These are phyloP conservation scores for Galaxea fascicularis DNA, from an alignment of 92 coral and sea anemone genomes.

Conservation along the genomic window DNA sequence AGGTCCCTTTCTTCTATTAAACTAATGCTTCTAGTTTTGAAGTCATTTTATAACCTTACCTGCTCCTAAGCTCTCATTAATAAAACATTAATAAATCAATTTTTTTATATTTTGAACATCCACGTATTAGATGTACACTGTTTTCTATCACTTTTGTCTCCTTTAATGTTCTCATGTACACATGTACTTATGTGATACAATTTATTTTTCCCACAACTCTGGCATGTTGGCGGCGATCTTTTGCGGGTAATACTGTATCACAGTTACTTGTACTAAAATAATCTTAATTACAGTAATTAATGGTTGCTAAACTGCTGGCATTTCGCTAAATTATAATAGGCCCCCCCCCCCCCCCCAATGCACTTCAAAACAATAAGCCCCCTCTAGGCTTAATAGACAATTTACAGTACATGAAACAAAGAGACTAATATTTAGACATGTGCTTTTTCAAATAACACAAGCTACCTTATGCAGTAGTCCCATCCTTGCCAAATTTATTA, in stretches of 20 bases:
- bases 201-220: slow-evolving; percentile 56
- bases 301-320: slow-evolving; percentile 39
- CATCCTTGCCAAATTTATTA: slow-evolving; percentile 39
- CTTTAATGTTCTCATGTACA: slow-evolving; percentile 59
- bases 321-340: slow-evolving; percentile 43
- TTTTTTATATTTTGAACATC: slow-evolving; percentile 42
- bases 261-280: slow-evolving; percentile 51
- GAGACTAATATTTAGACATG: slow-evolving; percentile 35
- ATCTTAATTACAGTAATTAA: slow-evolving; percentile 54
- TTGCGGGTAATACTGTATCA: slow-evolving; percentile 40
- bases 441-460: slow-evolving; percentile 38
- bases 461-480: slow-evolving; percentile 44
- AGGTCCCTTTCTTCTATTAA: slow-evolving; percentile 50
- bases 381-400: slow-evolving; percentile 20
- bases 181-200: slow-evolving; percentile 55
- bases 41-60: slow-evolving; percentile 51
- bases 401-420: slow-evolving; percentile 29
- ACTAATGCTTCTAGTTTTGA: slow-evolving; percentile 48
- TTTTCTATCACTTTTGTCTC: slow-evolving; percentile 45
- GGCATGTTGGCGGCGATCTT: slow-evolving; percentile 55
- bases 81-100: slow-evolving; percentile 26
- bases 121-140: slow-evolving; percentile 43
- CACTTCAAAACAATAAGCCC: slow-evolving; percentile 33
- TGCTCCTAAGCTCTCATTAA: slow-evolving; percentile 49
- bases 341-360: slow-evolving; percentile 38